Evolutionary conservation across 2,888 invertebrate genomes (phyloP), one percentile per base, ranked within the genome.

Genomic region (Helicoverpa assulta): DNA sequence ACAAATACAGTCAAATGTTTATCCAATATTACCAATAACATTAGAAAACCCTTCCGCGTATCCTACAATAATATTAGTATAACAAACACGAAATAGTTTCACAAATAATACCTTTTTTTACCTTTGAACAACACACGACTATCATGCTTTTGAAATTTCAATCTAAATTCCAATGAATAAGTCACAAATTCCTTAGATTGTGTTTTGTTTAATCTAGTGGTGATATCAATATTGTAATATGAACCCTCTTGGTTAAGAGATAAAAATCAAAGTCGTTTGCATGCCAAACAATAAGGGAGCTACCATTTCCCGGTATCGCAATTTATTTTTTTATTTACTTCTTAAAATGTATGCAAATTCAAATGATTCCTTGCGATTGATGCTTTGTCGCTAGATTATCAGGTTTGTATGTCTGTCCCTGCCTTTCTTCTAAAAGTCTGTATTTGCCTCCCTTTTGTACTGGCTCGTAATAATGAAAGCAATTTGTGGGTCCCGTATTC

Each of bases 241-340:
- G 61, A 33, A 14, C 50, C 64, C 68, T 82, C 61, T 69, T 16
- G 0, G 2, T 37, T 51, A 29, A 16, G 2, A 6, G 12, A 74
- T 77, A 82, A 63, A 63, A 33, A 69, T 65, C 70, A 76, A 58
- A 78, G 33, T 86, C 67, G 78, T 74, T 78, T 78, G 76, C 29
- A 57, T 21, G 40, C 50, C 62, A 71, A 78, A 67, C 52, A 59
- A 52, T 60, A 69, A 85, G 85, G 86, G 85, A 59, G 68, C 76
- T 70, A 76, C 78, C 76, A 76, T 76, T 82, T 75, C 73, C 67
- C 60, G 69, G 70, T 67, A 67, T 77, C 33, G 76, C 82, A 87
- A 87, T 87, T 84, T 84, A 60, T 88, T 88, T 89, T 89, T 92
- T 93, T 92, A 92, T 92, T 92, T 91, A 90, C 91, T 88, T 76